These are phyloP conservation scores for Lamellibrachia columna DNA, from an alignment of 2,888 invertebrate genomes.

Conservation along the genomic window DNA sequence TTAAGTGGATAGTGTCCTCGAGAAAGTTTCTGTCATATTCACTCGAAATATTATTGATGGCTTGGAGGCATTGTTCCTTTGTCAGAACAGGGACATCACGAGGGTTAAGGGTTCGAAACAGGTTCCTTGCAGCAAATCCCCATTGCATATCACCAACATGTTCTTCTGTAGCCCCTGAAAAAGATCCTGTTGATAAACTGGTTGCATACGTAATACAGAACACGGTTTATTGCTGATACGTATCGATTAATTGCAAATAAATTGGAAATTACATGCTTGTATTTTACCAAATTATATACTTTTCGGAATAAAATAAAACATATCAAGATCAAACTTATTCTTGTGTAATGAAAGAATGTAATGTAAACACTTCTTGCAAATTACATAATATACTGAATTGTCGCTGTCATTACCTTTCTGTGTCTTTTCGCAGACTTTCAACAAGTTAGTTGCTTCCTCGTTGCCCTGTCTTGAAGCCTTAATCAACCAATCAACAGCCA, in stretches of 20 bases:
- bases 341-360: too few relatives aligned
- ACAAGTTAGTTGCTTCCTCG: conserved; percentile 82
- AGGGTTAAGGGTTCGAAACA: conserved; percentile 77
- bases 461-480: conserved; percentile 93
- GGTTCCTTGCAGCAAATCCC: conserved; percentile 86
- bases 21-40: conserved; percentile 54
- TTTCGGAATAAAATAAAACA: not conserved
- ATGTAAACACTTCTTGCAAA: not conserved
- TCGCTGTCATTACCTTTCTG: conserved; percentile 46
- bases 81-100: conserved; percentile 72
- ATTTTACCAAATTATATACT: not conserved
- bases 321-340: not conserved
- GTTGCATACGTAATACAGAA: not conserved
- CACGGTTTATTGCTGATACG: not conserved
- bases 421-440: conserved; percentile 66
- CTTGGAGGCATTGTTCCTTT: conserved; percentile 72
- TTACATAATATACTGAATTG: not conserved
- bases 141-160: conserved; percentile 79
- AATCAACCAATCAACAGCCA: conserved; percentile 90
- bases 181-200: too few relatives aligned
- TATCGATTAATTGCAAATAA: not conserved
- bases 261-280: not conserved
- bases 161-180: conserved; percentile 75
- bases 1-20: conserved; percentile 53
- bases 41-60: conserved; percentile 51